Conservation (phyloP, 2,113 vertebrate species). For the Zosterops lateralis region DNA sequence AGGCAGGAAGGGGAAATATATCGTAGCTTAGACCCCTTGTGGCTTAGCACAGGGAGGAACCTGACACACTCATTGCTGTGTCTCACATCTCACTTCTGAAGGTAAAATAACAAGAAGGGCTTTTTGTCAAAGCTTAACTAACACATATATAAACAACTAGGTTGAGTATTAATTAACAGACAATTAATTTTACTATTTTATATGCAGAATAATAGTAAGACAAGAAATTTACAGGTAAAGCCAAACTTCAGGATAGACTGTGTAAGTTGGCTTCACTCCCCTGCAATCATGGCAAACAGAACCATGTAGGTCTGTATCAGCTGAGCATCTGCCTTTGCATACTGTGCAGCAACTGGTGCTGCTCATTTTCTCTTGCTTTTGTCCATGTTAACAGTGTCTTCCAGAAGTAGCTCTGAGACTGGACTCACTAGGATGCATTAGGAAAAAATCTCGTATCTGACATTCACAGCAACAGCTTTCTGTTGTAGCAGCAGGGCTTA, state of each 20-base stretch:
- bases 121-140: background rate
- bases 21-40: background rate
- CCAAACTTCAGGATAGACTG: background rate
- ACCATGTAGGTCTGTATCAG: accelerated
- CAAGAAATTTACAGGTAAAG: background rate
- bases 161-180: background rate
- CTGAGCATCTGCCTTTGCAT: background rate
- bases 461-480: background rate
- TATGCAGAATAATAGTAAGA: background rate
- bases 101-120: background rate
- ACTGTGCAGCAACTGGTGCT: background rate
- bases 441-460: background rate
- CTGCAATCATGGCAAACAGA: background rate
- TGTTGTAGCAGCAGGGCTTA: background rate
- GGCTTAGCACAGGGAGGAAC: background rate
- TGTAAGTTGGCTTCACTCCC: background rate
- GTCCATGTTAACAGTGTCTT: background rate
- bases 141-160: background rate
- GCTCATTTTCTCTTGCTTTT: background rate
- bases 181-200: background rate
- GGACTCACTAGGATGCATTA: background rate
- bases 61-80: background rate
- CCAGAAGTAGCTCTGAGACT: background rate
- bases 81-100: background rate
- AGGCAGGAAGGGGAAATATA: background rate